Base-by-base conservation (phyloP, 2,113 vertebrate species). In the Melanocharis versteri region DNA sequence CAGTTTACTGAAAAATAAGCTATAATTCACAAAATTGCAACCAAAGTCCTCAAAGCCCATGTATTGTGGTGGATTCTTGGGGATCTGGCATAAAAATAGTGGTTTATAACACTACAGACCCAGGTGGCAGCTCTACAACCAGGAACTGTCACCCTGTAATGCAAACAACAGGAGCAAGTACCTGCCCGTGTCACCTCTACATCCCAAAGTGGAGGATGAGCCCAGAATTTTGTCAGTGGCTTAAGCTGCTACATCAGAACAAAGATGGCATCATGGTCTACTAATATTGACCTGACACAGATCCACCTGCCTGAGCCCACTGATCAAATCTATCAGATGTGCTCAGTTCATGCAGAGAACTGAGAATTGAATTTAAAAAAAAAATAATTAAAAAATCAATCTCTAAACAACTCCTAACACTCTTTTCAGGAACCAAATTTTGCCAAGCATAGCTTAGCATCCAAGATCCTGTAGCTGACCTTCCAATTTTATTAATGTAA, bases 291-390 rank as follows among this genome's bases (percentile, higher is more conserved):
- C 23, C 51, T 79, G 60, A 35, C 37, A 56, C 1, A 22, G 76
- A 54, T 51, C 14, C 42, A 48, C 8, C 45, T 93, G 61, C 48
- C 61, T 22, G 7, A 85, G 33, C 7, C 40, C 62, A 54, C 31
- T 56, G 35, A 89, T 23, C 28, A 66, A 54, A 57, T 45, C 42
- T 78, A 37, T 45, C 20, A 31, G 17, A 61, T 53, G 11, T 28
- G n/a, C 33, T 62, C 30, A 50, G 37, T 66, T 83, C 44, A 81
- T 30, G 30, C 19, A 68, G 27, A 50, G 54, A 83, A 72, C 3
- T 35, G 7, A 69, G 16, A 70, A 73, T 0, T 15, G 0, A 37
- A 47, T 33, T 42, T 2, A 2, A 9, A 9, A 42, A 39, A 31
- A 15, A 15, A 39, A 15, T 8, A 13, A 13, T 13, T 11, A 66